Evolutionary conservation across 2,888 invertebrate species (phyloP), one percentile per base, ranked within the genome.

Genomic region (Stictocephala bisonia): DNA sequence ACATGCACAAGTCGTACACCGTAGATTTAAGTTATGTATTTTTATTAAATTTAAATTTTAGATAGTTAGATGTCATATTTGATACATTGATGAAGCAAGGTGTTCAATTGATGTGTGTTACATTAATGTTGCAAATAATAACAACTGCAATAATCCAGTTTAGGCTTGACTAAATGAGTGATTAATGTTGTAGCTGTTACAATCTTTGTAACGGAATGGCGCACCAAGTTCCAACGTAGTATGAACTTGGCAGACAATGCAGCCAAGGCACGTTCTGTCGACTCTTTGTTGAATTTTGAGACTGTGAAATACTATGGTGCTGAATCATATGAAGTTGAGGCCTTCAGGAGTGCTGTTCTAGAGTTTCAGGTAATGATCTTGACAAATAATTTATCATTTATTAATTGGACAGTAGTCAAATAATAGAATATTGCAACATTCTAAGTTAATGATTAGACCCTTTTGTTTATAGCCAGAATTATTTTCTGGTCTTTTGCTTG

Each of bases 291-390:
- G 13, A 99, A 99, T 86, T 99, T 96, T 85, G 99, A 99, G 86
- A 99, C 99, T 0, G 99, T 98, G 0, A 99, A 99, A 83, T 99
- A 99, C 85, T 99, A 98, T 83, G 95, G 95, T 3, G 97, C 96
- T 0, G 98, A 99, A 83, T 83, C 89, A 0, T 98, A 96, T 84
- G 99, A 99, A 86, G 94, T 96, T 0, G 85, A 92, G 13, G 88
- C 92, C 11, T 99, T 96, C 82, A 87, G 90, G 76, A 90, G 91
- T 18, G 92, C 96, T n/a, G 94, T 99, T 79, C 82, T 92, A 2
- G 89, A 91, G 75, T 98, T 88, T 83, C 97, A 96, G 90, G 91
- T 93, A n/a, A n/a, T n/a, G n/a, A n/a, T n/a, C n/a, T n/a, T n/a
- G n/a, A n/a, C n/a, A n/a, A n/a, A n/a, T n/a, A n/a, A n/a, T n/a